Percentiles rank a stretch among this genome's conserved stretches.
These are phyloP conservation scores for Aythya fuligula DNA, from an alignment of 2,797 vertebrate species.

Conservation along the genomic window DNA sequence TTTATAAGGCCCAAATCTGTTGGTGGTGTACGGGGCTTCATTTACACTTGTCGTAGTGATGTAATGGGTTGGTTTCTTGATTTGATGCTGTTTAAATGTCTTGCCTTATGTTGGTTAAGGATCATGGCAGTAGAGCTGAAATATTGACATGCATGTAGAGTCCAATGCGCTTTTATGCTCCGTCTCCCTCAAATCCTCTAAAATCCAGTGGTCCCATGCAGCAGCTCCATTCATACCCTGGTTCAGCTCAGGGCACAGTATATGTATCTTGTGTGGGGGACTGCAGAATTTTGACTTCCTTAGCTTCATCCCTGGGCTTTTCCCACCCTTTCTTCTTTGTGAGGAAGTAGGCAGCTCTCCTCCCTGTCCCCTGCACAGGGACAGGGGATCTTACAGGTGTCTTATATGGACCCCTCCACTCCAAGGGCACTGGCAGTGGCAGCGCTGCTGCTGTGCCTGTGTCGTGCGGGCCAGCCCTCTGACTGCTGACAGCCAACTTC, in stretches of 20 bases:
- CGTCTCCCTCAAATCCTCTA: not conserved
- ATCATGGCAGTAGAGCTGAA: not conserved
- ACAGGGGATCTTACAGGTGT: not conserved
- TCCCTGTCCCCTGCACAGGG: not conserved
- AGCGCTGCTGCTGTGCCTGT: not conserved
- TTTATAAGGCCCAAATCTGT: not conserved
- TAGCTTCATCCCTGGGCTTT: not conserved
- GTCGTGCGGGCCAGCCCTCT: not conserved
- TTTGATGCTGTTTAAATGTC: not conserved
- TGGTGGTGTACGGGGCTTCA: not conserved
- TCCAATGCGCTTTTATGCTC: not conserved
- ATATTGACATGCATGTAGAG: rapidly evolving
- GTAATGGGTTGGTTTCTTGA: not conserved
- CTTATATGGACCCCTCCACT: rapidly evolving
- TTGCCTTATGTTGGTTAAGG: not conserved
- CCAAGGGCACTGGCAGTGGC: not conserved
- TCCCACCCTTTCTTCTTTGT: not conserved
- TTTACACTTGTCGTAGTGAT: rapidly evolving
- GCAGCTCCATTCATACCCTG: not conserved
- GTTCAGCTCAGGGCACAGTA: not conserved
- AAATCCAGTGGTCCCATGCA: not conserved
- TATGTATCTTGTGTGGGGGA: not conserved
- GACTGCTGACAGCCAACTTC: not conserved
- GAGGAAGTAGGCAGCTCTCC: not conserved
- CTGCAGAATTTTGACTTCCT: not conserved